Base-by-base conservation (phyloP, 2,888 invertebrate species). In the Tyria jacobaeae region DNA sequence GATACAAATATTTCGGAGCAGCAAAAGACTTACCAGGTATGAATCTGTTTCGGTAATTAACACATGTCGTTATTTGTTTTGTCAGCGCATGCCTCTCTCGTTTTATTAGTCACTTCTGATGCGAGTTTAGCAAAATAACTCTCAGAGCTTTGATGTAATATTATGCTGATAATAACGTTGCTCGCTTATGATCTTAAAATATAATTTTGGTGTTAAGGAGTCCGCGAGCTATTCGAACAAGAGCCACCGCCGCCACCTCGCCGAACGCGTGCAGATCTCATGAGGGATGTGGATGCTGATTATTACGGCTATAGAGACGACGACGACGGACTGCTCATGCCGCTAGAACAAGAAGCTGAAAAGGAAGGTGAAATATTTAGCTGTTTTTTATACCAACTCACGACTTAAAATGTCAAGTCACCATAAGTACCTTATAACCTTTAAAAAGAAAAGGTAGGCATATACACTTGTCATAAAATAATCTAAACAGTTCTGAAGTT, bases 291-390 rank as follows among this genome's bases (percentile, higher is more conserved):
- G 44, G 99, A 99, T 92, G 99, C 99, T 0, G 99, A 99, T 90
- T 99, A 99, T 92, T 99, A 99, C 90, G 99, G 99, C 0, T 99
- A 99, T 89, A 94, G 99, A 79, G 99, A 99, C 89, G 99, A 99
- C 80, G 99, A 99, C 83, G 99, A 99, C 88, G 99, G 99, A 0
- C 95, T 99, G 57, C 93, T 99, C 50, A 94, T 98, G 68, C 99
- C 99, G 0, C 85, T 98, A 4, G 99, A 99, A 89, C 94, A 95
- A 73, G 95, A 95, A 66, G 96, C 96, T 37, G 98, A 99, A 92
- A 96, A 96, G 80, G 94, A 95, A 82, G 96, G 97, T 94, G 85
- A 84, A 4, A 5, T n/a, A 21, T 2, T 17, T 9, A 17, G n/a
- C 17, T 3, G 7, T n/a, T 39, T 39, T 39, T 17, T 41, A 9